Evolutionary conservation across 2,888 invertebrate species (phyloP).

Genomic region (Nycteola revayana): DNA sequence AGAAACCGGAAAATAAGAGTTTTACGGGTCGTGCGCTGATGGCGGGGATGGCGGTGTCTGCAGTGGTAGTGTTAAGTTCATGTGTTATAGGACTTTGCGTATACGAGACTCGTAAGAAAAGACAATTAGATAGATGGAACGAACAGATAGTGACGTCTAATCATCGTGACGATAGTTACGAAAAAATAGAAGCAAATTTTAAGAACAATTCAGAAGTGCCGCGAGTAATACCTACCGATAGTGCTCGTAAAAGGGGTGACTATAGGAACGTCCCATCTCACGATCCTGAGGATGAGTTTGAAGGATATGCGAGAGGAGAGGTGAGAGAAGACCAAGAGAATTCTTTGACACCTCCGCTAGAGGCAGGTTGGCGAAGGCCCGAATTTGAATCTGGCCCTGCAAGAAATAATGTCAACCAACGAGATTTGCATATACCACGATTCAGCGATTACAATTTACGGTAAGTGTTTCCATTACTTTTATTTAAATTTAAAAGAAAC

Average conservation of each 20-base stretch:
- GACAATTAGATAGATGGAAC: conserved; percentile 77
- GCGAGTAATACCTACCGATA: conserved; percentile 56
- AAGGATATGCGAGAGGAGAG: conserved; percentile 61
- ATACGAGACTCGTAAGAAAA: conserved; percentile 84
- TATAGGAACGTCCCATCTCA: conserved; percentile 88
- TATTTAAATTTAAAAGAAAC: too few relatives aligned
- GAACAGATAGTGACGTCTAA: conserved; percentile 74
- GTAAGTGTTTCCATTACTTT: conserved; percentile 69
- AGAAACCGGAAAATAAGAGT: conserved; percentile 83
- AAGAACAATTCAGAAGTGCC: conserved; percentile 63
- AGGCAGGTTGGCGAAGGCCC: conserved; percentile 51
- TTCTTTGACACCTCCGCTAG: conserved; percentile 54
- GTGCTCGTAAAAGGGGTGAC: conserved; percentile 83
- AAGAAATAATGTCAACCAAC: conserved; percentile 54
- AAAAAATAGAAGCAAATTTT: conserved; percentile 89
- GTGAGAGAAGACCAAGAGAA: conserved; percentile 46
- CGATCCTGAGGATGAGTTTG: conserved; percentile 85
- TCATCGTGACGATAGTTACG: conserved; percentile 85
- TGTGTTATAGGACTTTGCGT: conserved; percentile 86
- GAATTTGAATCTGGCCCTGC: conserved; percentile 49
- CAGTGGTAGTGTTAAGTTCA: conserved; percentile 84
- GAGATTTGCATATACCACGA: conserved; percentile 86
- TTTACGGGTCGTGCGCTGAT: conserved; percentile 83
- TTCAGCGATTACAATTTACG: conserved; percentile 82
- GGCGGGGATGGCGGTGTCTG: conserved; percentile 86